Base-by-base conservation (phyloP, 2,113 vertebrate species). In the Pardalotus punctatus region DNA sequence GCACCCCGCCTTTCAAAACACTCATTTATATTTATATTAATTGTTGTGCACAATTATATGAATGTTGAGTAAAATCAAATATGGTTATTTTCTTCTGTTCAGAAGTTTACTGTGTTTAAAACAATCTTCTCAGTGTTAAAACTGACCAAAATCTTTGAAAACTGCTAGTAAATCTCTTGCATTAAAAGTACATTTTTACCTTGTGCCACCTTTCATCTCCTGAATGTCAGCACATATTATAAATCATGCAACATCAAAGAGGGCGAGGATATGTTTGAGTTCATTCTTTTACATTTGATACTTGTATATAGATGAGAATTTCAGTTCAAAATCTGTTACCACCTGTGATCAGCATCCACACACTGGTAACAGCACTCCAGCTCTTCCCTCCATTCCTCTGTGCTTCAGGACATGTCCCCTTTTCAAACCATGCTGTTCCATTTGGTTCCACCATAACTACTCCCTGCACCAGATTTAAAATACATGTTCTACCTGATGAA, bases 141-240 rank as follows among this genome's bases (percentile, higher is more conserved):
- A 51, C 33, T 33, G 9, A 60, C 5, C 64, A 88, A 93, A 92
- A 48, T 38, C 36, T 81, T 88, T 81, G 43, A 78, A 80, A 76
- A 80, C 9, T 72, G 29, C 53, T 81, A 78, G 80, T 67, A 90
- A 89, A 90, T 38, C n/a, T 80, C 50, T 73, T 71, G 18, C 23
- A 64, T 74, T 82, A 83, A 62, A 94, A 80, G 8, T 14, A 18
- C 27, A 28, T 73, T 83, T 84, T 88, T 50, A 22, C 10, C 25
- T 92, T 40, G n/a, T 61, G 61, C 66, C 38, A 86, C 45, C 74
- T 90, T 90, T 86, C 50, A 88, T 69, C 42, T 88, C 66, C 60
- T 66, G 42, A 96, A 80, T 66, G 66, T 73, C 90, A 93, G 89
- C 58, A 88, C 14, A 0, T 72, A 94, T 82, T 95, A 94, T 66